Evolutionary conservation across 2,888 invertebrate genomes (phyloP).

Genomic region (Leptinotarsa tumamoca): DNA sequence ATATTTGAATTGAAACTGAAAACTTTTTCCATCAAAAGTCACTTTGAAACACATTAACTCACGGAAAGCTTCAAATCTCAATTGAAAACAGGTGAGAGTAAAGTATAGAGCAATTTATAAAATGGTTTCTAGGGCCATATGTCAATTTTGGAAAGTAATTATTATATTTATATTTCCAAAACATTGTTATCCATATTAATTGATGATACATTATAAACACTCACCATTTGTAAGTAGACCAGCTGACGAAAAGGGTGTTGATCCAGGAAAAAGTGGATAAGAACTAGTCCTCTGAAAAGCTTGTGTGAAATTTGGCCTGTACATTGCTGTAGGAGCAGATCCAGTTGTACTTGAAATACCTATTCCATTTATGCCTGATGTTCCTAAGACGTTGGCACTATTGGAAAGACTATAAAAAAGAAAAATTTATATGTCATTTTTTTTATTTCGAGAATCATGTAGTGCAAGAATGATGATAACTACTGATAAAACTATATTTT

Average conservation of each 20-base stretch:
- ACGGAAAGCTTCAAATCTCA: no score
- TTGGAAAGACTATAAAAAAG: constrained; percentile 58
- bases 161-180: no score
- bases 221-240: constrained; percentile 65
- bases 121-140: no score
- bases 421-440: not conserved
- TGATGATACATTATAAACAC: constrained; percentile 28
- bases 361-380: constrained; percentile 63
- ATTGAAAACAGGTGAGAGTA: no score
- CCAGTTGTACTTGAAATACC: constrained; percentile 66
- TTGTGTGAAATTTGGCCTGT: constrained; percentile 79
- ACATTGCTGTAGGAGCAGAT: constrained; percentile 73
- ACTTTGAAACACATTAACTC: no score
- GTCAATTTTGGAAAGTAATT: no score
- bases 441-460: not conserved
- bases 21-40: no score
- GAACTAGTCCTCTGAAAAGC: constrained; percentile 76
- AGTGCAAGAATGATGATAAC: not conserved
- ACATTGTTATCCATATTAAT: no score
- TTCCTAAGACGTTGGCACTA: constrained; percentile 56
- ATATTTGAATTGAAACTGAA: no score
- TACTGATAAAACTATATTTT: no score
- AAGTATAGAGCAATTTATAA: no score
- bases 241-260: constrained; percentile 61
- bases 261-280: constrained; percentile 67